phyloP scores from a whole-genome alignment of 2,888 invertebrate species.

The Agrochola circellaris region DNA sequence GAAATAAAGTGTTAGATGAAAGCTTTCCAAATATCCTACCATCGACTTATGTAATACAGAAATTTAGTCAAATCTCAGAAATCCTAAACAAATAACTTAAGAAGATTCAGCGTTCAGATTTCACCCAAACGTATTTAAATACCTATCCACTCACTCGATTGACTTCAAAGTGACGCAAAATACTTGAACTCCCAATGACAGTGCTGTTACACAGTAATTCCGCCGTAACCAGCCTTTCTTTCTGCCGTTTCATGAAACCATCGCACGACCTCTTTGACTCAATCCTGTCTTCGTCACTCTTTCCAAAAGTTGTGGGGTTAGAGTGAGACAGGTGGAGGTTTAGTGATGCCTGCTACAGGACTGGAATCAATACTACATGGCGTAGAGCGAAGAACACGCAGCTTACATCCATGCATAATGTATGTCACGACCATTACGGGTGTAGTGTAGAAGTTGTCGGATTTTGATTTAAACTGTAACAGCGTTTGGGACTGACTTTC shows the following conservation, averaged over 20 bases:
- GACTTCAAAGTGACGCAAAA: slow-evolving; percentile 52
- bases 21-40: background rate
- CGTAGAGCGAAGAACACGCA: slow-evolving; percentile 58
- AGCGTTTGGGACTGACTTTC: slow-evolving; percentile 34
- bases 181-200: slow-evolving; percentile 52
- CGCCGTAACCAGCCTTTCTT: slow-evolving; percentile 48
- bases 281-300: slow-evolving; percentile 42
- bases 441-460: slow-evolving; percentile 58
- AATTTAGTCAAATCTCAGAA: slow-evolving; percentile 6
- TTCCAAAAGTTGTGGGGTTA: slow-evolving; percentile 14
- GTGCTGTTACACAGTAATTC: slow-evolving; percentile 54
- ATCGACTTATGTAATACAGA: background rate
- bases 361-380: slow-evolving; percentile 65
- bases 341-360: slow-evolving; percentile 43
- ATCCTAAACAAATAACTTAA: slow-evolving; percentile 31
- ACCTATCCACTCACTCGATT: slow-evolving; percentile 40
- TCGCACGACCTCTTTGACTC: slow-evolving; percentile 24
- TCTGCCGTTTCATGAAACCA: slow-evolving; percentile 40
- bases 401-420: slow-evolving; percentile 66
- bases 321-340: slow-evolving; percentile 52
- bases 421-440: slow-evolving; percentile 60
- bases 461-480: slow-evolving; percentile 64
- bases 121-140: slow-evolving; percentile 26
- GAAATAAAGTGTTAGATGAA: slow-evolving; percentile 6
- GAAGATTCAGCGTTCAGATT: slow-evolving; percentile 19